Conservation (phyloP, 2,113 vertebrate species). For the Lates calcarifer region DNA sequence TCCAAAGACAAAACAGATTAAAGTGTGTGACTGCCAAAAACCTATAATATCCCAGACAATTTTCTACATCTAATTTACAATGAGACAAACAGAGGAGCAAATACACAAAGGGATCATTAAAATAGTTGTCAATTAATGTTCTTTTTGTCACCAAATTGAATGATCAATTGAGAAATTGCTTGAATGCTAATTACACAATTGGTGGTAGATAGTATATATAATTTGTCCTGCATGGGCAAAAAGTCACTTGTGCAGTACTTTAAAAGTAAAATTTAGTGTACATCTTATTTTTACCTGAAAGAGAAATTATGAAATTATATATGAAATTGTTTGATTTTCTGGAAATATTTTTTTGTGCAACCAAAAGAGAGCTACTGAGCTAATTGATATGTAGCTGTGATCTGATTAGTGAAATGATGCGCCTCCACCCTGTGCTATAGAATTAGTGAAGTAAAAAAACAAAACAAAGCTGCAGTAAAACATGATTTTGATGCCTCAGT, state of each 20-base stretch:
- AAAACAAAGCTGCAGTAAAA: constrained; percentile 5
- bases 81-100: background rate
- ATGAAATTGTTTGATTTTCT: background rate
- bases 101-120: too few species aligned
- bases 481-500: background rate
- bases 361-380: background rate
- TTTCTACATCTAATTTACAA: background rate
- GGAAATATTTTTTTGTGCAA: background rate
- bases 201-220: background rate
- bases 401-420: background rate
- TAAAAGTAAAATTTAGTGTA: background rate
- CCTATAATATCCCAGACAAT: too few species aligned
- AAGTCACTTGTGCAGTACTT: background rate
- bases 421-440: background rate
- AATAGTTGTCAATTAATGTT: background rate
- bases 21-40: background rate
- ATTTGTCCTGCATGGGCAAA: background rate
- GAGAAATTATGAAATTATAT: background rate
- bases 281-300: background rate
- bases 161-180: background rate
- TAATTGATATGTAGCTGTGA: background rate
- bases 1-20: background rate
- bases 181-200: background rate
- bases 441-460: background rate
- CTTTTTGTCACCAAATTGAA: background rate